A percentile compares a stretch with the other conserved stretches of the same genome.
Conservation (phyloP, 2,113 vertebrate genomes). For the Xiphophorus couchianus region DNA sequence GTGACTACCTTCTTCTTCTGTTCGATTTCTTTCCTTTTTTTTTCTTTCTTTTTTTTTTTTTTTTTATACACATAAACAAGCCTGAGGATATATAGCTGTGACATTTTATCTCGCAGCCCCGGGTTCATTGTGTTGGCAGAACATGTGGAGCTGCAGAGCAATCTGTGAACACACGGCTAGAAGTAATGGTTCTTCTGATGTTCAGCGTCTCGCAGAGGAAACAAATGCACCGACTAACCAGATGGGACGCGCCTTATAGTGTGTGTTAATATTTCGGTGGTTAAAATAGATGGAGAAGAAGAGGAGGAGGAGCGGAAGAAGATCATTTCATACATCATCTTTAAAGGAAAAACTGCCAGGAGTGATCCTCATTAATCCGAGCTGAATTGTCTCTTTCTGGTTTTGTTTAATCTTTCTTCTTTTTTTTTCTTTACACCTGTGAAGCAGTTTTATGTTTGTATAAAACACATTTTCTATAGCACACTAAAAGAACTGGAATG, state of each 20-base stretch:
- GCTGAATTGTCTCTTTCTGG: slow-evolving; percentile 61
- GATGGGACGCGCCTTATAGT: slow-evolving; percentile 34
- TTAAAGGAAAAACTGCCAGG: slow-evolving; percentile 52
- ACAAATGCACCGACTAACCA: slow-evolving; percentile 49
- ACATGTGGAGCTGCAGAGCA: slow-evolving; percentile 42
- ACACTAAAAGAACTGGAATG: slow-evolving; percentile 44
- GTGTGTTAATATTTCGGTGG: slow-evolving; percentile 47
- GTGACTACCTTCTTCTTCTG: slow-evolving; percentile 31
- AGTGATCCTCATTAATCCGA: slow-evolving; percentile 55
- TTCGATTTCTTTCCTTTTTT: not conserved
- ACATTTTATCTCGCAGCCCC: slow-evolving; percentile 59
- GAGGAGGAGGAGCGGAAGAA: slow-evolving; percentile 34
- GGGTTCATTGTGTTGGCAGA: slow-evolving; percentile 50
- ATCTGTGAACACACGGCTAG: slow-evolving; percentile 18
- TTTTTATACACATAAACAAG: slow-evolving; percentile 59
- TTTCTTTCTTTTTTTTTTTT: not conserved
- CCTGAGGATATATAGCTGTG: slow-evolving; percentile 64
- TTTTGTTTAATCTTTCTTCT: slow-evolving; percentile 59
- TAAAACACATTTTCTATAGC: slow-evolving; percentile 46
- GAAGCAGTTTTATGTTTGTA: slow-evolving; percentile 48
- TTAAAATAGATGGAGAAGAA: slow-evolving; percentile 28
- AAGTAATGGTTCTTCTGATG: slow-evolving; percentile 54
- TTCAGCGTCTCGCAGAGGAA: slow-evolving; percentile 33
- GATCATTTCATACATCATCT: slow-evolving; percentile 55
- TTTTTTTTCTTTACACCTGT: slow-evolving; percentile 17